A percentile compares a stretch with the other conserved stretches of the same genome.
Evolutionary conservation across 2,888 invertebrate species (phyloP).

Genomic region (Cerastis leucographa): DNA sequence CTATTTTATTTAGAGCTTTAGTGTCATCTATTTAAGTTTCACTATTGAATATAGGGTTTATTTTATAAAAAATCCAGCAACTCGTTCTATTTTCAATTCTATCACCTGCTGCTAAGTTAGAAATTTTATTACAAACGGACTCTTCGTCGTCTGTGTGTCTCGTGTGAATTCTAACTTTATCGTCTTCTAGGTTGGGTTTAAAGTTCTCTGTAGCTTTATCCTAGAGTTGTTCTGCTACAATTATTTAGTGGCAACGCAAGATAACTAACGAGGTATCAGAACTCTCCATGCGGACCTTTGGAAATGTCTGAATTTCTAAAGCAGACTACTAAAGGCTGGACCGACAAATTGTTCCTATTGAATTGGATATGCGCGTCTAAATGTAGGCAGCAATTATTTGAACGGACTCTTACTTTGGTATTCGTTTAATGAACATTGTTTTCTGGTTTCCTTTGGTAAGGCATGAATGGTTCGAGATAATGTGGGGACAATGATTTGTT

Average conservation of each 20-base stretch:
- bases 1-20: constrained; percentile 67
- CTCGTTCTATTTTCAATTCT: constrained; percentile 76
- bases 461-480: constrained; percentile 82
- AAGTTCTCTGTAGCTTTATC: constrained; percentile 49
- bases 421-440: constrained; percentile 90
- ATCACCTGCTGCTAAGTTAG: constrained; percentile 76
- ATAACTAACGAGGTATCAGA: constrained; percentile 89
- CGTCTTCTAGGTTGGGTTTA: constrained; percentile 52
- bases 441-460: constrained; percentile 75
- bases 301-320: constrained; percentile 84
- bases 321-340: constrained; percentile 81
- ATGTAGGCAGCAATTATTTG: constrained; percentile 82
- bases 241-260: constrained; percentile 85
- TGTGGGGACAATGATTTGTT: constrained; percentile 80
- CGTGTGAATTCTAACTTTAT: constrained; percentile 66
- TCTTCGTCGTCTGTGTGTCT: constrained; percentile 15
- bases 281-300: constrained; percentile 83
- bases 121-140: constrained; percentile 71
- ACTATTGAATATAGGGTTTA: constrained; percentile 56
- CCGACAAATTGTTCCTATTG: constrained; percentile 89
- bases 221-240: constrained; percentile 81
- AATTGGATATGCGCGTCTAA: constrained; percentile 80
- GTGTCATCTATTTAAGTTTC: constrained; percentile 57
- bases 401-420: constrained; percentile 83
- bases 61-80: constrained; percentile 66